These are phyloP conservation scores for Epistrophella euchroma DNA, from an alignment of 2,888 invertebrate species.

Conservation along the genomic window DNA sequence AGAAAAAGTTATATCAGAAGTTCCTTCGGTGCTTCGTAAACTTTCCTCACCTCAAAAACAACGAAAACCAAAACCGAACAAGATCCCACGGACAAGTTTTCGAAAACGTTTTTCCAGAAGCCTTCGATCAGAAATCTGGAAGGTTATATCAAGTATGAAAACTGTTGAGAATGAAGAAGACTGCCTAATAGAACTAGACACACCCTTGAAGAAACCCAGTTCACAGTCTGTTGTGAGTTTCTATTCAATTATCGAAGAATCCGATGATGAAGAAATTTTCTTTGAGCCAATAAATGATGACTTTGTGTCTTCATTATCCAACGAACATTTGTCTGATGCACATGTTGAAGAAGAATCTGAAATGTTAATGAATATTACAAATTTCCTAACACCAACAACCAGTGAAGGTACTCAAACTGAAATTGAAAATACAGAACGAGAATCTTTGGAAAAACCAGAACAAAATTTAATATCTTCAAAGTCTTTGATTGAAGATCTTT, in stretches of 20 bases:
- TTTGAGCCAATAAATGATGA: conserved; percentile 27
- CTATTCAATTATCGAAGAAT: conserved; percentile 77
- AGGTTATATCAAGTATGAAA: conserved; percentile 72
- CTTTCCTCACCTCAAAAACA: not conserved
- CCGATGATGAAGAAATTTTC: conserved; percentile 32
- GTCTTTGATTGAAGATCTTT: conserved; percentile 32
- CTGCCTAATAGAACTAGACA: not conserved
- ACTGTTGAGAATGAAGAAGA: not conserved
- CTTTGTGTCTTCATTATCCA: not conserved
- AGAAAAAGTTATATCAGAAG: conserved; percentile 77
- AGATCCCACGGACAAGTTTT: conserved; percentile 38
- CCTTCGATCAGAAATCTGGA: conserved; percentile 76
- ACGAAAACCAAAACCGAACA: not conserved
- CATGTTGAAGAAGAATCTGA: conserved; percentile 18
- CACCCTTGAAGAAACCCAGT: not conserved
- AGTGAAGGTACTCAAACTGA: conserved; percentile 29
- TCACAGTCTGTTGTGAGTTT: conserved; percentile 78
- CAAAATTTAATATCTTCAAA: not conserved
- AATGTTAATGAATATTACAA: not conserved
- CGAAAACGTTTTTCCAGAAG: conserved; percentile 70
- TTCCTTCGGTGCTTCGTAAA: conserved; percentile 78
- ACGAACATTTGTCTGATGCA: conserved; percentile 5
- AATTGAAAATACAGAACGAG: not conserved
- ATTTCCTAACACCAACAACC: not conserved
- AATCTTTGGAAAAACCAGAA: not conserved